A percentile compares a stretch with the other conserved stretches of the same genome.
Conservation (phyloP, 2,888 invertebrate species). For the Volucella zonaria region DNA sequence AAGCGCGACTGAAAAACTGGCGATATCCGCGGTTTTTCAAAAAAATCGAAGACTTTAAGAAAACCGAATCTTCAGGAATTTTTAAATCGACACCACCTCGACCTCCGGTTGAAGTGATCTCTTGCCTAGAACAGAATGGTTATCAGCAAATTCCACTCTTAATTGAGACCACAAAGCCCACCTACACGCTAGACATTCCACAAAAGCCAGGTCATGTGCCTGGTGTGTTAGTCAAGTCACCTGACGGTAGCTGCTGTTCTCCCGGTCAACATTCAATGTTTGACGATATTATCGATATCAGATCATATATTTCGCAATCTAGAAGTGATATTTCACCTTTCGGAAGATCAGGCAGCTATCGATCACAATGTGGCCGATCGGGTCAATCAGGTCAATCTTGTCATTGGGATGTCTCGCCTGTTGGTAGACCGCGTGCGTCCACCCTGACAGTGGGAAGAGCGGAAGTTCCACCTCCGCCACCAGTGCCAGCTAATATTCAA, state of each 20-base stretch:
- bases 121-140: constrained; percentile 82
- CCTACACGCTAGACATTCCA: constrained; percentile 79
- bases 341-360: constrained; percentile 87
- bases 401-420: constrained; percentile 81
- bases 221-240: constrained; percentile 60
- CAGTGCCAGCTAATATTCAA: constrained; percentile 68
- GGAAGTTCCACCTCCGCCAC: constrained; percentile 37
- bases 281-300: constrained; percentile 88
- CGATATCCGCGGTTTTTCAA: constrained; percentile 88
- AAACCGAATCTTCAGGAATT: constrained; percentile 59
- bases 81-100: constrained; percentile 57
- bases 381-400: constrained; percentile 81
- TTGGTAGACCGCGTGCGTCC: constrained; percentile 82
- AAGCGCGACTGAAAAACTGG: constrained; percentile 86
- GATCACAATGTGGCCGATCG: constrained; percentile 87
- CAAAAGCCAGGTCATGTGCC: constrained; percentile 80
- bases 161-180: constrained; percentile 84
- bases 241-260: constrained; percentile 82
- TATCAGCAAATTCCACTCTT: constrained; percentile 88
- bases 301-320: constrained; percentile 89
- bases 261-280: constrained; percentile 84
- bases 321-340: constrained; percentile 89
- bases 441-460: constrained; percentile 82
- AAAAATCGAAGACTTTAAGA: constrained; percentile 83
- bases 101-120: constrained; percentile 76